Percentiles rank a stretch among this genome's conserved stretches.
phyloP scores from a whole-genome alignment of 2,797 vertebrate species.

The Channallabes apus region DNA sequence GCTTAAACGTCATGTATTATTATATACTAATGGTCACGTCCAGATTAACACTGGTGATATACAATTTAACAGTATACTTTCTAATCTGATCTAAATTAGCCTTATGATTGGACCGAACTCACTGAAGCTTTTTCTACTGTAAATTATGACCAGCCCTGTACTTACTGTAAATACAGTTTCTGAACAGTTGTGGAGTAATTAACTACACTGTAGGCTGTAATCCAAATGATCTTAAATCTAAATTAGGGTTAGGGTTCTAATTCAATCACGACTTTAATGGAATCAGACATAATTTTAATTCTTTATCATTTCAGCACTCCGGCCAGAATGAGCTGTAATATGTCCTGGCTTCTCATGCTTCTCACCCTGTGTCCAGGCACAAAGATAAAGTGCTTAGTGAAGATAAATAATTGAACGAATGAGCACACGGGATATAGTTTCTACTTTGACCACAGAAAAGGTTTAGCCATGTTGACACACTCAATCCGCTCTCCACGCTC shows the following conservation, averaged over 20 bases:
- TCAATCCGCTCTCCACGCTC: neutral
- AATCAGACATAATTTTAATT: neutral
- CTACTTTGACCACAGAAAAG: neutral
- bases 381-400: neutral
- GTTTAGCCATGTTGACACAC: neutral
- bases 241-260: neutral
- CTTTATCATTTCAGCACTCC: neutral
- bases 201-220: neutral
- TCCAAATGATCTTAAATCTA: neutral
- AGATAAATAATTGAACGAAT: neutral
- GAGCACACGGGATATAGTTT: neutral
- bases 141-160: neutral
- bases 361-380: neutral
- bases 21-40: neutral
- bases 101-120: neutral
- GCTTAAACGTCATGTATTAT: neutral
- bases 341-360: neutral
- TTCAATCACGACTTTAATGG: neutral
- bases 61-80: neutral
- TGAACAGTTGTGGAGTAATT: neutral
- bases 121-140: neutral
- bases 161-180: neutral
- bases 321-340: too few species aligned
- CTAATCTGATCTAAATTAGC: neutral
- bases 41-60: neutral